A percentile compares a stretch with the other conserved stretches of the same genome.
Evolutionary conservation across 2,113 vertebrate genomes (phyloP).

Genomic region (Neotragus moschatus): DNA sequence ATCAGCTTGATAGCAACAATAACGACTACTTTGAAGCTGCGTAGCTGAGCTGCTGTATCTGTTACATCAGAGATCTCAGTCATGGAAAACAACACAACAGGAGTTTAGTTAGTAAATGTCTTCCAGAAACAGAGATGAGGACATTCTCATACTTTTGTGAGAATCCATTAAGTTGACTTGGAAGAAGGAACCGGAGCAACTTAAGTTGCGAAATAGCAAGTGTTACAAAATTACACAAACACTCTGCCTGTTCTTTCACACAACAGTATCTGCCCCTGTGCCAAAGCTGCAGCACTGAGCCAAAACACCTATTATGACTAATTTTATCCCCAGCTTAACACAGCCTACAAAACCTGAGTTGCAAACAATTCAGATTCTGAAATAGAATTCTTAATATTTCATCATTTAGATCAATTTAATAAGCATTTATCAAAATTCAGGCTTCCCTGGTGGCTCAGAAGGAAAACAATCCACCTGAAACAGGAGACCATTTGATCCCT

Average conservation of each 20-base stretch:
- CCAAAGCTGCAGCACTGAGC: not conserved
- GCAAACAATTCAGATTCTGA: not conserved
- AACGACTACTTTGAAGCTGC: not conserved
- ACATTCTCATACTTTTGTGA: not conserved
- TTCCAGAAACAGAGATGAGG: not conserved
- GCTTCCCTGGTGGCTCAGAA: not conserved
- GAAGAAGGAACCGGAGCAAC: not conserved
- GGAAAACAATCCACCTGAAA: not conserved
- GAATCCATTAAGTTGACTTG: not conserved
- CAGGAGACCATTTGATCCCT: not conserved
- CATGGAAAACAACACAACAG: not conserved
- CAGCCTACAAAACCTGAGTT: not conserved
- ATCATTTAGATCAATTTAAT: not conserved
- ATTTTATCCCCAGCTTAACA: not conserved
- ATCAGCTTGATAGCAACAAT: not conserved
- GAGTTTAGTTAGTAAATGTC: not conserved
- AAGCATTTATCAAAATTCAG: not conserved
- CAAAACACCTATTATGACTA: not conserved
- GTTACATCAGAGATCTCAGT: not conserved
- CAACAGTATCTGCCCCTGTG: not conserved
- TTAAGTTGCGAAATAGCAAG: not conserved
- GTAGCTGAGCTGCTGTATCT: not conserved
- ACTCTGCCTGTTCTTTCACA: not conserved
- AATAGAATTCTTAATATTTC: not conserved
- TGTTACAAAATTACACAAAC: not conserved